Percentiles rank a stretch among this genome's conserved stretches.
Conservation (phyloP, 2,888 invertebrate species). For the Nyleta sp. region DNA sequence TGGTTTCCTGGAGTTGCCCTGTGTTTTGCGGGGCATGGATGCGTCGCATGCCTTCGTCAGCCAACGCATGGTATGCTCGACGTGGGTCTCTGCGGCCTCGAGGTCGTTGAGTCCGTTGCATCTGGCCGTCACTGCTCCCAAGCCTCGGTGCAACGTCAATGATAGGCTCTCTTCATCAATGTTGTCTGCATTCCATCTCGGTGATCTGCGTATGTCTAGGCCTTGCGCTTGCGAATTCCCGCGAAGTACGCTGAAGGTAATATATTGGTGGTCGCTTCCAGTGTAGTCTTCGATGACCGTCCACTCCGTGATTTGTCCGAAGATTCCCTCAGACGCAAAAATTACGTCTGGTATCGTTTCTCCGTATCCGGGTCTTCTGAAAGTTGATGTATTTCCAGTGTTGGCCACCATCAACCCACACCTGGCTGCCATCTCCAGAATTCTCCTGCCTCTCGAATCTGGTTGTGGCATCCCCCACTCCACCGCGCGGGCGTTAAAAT, state of each 20-base stretch:
- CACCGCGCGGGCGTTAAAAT: conserved; percentile 54
- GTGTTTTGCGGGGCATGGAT: not conserved
- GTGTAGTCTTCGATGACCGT: conserved; percentile 36
- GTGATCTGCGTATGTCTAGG: not conserved
- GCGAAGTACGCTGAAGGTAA: conserved; percentile 7
- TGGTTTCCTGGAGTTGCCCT: conserved; percentile 7
- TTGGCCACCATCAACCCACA: conserved; percentile 38
- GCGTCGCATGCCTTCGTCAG: not conserved
- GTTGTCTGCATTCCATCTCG: conserved; percentile 19
- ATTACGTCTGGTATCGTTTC: conserved; percentile 58
- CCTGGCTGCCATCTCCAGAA: conserved; percentile 7
- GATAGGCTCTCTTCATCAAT: not conserved
- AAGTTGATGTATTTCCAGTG: conserved; percentile 42
- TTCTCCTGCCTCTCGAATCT: conserved; percentile 64
- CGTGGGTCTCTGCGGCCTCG: not conserved
- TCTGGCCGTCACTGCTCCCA: not conserved
- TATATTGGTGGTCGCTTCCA: conserved; percentile 52
- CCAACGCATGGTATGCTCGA: not conserved
- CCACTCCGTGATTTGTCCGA: conserved; percentile 18
- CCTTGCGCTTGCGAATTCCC: not conserved
- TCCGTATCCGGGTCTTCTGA: conserved; percentile 44
- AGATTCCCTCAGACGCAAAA: conserved; percentile 45
- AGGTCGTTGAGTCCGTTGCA: not conserved
- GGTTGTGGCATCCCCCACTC: conserved; percentile 68
- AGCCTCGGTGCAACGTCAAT: not conserved